A percentile compares a stretch with the other conserved stretches of the same genome.
These are phyloP conservation scores for Rhyacophila brunnea DNA, from an alignment of 1,140 invertebrate genomes.

Conservation along the genomic window DNA sequence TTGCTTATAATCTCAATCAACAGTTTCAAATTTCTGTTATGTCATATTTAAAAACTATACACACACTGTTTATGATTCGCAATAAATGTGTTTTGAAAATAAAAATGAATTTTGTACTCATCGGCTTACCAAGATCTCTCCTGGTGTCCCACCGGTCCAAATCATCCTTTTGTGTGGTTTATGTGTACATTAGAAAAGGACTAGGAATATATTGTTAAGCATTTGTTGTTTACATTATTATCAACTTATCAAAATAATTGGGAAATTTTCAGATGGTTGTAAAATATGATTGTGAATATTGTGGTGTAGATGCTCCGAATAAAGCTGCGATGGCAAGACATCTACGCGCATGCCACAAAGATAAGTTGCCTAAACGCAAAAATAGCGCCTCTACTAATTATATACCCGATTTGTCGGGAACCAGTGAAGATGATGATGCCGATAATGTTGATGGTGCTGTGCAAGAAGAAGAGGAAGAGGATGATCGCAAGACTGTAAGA, in stretches of 20 bases:
- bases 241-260: not conserved
- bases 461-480: conserved; percentile 6
- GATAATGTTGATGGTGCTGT: not conserved
- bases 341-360: conserved; percentile 24
- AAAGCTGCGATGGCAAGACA: conserved; percentile 27
- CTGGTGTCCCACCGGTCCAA: too few relatives aligned
- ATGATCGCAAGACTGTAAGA: not conserved
- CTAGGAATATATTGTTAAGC: too few relatives aligned
- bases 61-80: too few relatives aligned
- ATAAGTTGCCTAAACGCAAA: conserved; percentile 27
- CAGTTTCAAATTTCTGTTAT: too few relatives aligned
- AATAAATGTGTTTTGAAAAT: too few relatives aligned
- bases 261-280: conserved; percentile 5
- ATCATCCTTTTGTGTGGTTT: too few relatives aligned
- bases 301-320: conserved; percentile 24
- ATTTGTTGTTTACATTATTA: too few relatives aligned
- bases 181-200: too few relatives aligned
- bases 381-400: not conserved
- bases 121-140: too few relatives aligned
- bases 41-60: too few relatives aligned
- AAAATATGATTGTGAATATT: conserved; percentile 18
- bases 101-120: too few relatives aligned
- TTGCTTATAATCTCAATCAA: too few relatives aligned
- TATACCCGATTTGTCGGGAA: not conserved
- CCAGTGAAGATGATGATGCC: conserved; percentile 1